A percentile compares a stretch with the other conserved stretches of the same genome.
These are phyloP conservation scores for Pimpla rufipes DNA, from an alignment of 2,888 invertebrate genomes.

Conservation along the genomic window DNA sequence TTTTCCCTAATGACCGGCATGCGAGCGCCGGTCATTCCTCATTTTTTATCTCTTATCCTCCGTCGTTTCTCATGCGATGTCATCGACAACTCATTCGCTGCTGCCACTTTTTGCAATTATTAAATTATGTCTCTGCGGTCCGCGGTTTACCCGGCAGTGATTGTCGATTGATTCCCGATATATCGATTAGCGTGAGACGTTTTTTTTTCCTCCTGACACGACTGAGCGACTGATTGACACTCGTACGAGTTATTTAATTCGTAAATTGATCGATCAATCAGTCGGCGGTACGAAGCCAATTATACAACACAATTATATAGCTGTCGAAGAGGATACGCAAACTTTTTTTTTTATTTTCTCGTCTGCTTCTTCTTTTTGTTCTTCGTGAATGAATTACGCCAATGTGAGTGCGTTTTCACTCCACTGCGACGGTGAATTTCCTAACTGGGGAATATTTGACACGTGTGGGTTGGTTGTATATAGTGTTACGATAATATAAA, in stretches of 20 bases:
- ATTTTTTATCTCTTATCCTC: neutral
- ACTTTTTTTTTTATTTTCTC: too few relatives aligned
- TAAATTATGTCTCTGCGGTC: neutral
- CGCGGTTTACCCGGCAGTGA: neutral
- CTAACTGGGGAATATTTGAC: slow-evolving; percentile 16
- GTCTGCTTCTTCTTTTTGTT: neutral
- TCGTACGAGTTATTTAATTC: slow-evolving; percentile 19
- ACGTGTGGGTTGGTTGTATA: neutral
- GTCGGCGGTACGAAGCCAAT: neutral
- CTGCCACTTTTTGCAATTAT: neutral
- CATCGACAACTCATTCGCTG: neutral
- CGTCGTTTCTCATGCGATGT: neutral
- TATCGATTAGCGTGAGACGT: neutral
- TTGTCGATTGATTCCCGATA: slow-evolving; percentile 7
- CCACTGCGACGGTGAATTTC: slow-evolving; percentile 38
- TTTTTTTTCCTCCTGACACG: neutral
- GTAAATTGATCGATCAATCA: slow-evolving; percentile 56
- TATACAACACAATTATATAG: slow-evolving; percentile 1
- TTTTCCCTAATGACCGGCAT: too few relatives aligned
- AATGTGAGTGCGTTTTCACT: neutral
- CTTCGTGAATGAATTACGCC: slow-evolving; percentile 28
- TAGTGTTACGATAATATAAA: slow-evolving; percentile 27
- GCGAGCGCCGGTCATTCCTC: neutral
- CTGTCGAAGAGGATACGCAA: neutral
- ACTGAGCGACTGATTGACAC: slow-evolving; percentile 3